phyloP scores from a whole-genome alignment of 2,888 invertebrate genomes.

The Cybosia mesomella region DNA sequence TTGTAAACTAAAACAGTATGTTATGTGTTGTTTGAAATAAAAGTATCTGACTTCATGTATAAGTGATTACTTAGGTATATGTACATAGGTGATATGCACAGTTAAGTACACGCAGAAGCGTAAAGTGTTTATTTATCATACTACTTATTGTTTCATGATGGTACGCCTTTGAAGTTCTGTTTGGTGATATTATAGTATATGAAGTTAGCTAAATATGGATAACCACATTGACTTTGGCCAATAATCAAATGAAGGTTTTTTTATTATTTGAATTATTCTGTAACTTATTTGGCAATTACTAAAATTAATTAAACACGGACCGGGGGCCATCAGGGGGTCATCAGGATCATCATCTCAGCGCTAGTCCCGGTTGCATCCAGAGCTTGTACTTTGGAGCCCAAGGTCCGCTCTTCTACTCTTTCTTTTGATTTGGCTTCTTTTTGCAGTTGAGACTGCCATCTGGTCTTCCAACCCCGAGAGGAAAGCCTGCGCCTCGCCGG shows the following conservation, averaged over 20 bases:
- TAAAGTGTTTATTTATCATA: constrained; percentile 38
- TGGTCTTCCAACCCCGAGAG: too few relatives aligned
- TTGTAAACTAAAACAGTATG: neutral
- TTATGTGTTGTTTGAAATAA: neutral
- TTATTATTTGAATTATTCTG: neutral
- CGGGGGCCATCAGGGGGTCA: too few relatives aligned
- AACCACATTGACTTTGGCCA: neutral
- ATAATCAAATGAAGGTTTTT: neutral
- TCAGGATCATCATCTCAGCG: too few relatives aligned
- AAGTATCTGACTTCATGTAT: neutral
- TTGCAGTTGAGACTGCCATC: too few relatives aligned
- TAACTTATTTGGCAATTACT: neutral
- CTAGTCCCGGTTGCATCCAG: too few relatives aligned
- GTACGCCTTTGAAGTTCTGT: neutral
- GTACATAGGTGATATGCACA: constrained; percentile 25
- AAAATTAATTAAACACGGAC: too few relatives aligned
- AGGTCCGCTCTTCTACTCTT: too few relatives aligned
- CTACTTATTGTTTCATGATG: constrained; percentile 35
- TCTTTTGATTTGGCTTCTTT: too few relatives aligned
- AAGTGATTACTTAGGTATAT: constrained; percentile 4
- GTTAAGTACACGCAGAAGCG: constrained; percentile 41
- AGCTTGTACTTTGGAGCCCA: too few relatives aligned
- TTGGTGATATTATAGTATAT: neutral
- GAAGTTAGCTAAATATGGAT: neutral
- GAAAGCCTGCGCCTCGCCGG: too few relatives aligned